These are phyloP conservation scores for Alviniconcha strummeri DNA, from an alignment of 2,888 invertebrate species.

Conservation along the genomic window DNA sequence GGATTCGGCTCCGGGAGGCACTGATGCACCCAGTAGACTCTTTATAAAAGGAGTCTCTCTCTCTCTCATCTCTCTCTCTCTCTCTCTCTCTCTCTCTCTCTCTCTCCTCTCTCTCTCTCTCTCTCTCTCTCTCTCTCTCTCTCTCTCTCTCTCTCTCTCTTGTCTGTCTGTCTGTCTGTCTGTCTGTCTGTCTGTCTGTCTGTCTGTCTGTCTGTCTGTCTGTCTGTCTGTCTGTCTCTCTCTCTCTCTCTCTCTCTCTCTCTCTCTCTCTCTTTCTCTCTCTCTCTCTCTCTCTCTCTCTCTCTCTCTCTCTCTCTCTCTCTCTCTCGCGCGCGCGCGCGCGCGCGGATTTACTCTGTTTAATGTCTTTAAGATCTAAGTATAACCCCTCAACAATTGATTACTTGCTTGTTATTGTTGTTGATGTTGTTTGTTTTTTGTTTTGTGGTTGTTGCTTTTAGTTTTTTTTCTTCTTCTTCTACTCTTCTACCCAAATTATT, in stretches of 20 bases:
- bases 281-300: not conserved
- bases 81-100: not conserved
- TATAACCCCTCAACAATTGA: no score
- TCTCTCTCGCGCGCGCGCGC: not conserved
- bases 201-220: not conserved
- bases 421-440: not conserved
- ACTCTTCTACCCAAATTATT: no score
- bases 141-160: not conserved
- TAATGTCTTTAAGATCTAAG: no score
- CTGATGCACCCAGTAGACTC: no score
- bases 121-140: not conserved
- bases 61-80: not conserved
- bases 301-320: not conserved
- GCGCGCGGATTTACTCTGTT: no score
- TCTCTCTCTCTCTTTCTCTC: not conserved
- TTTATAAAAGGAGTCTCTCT: not conserved
- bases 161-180: constrained; percentile 1
- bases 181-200: constrained; percentile 1
- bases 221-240: not conserved
- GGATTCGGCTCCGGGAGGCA: no score
- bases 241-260: not conserved
- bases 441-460: not conserved
- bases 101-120: not conserved
- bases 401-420: no score
- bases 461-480: no score